These are phyloP conservation scores for Stigmatopora nigra DNA, from an alignment of 2,113 vertebrate species.

Conservation along the genomic window DNA sequence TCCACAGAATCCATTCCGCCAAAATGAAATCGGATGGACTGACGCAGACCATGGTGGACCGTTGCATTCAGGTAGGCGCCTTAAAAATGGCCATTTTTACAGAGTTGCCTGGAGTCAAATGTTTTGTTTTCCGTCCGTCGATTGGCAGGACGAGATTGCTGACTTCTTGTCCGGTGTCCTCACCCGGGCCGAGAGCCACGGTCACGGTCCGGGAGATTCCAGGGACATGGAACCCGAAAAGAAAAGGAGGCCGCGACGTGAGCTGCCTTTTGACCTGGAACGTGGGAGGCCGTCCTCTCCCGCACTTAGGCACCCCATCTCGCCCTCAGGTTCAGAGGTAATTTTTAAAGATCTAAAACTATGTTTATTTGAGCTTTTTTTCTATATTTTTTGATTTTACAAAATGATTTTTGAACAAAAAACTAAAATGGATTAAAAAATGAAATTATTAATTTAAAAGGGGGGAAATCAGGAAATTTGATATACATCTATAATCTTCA, in stretches of 20 bases:
- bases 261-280: conserved; percentile 85
- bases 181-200: conserved; percentile 76
- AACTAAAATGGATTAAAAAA: too few species aligned
- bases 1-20: conserved; percentile 83
- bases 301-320: conserved; percentile 79
- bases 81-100: conserved; percentile 3
- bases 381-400: too few species aligned
- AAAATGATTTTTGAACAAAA: too few species aligned
- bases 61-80: conserved; percentile 88
- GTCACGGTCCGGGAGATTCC: conserved; percentile 76
- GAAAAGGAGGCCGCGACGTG: conserved; percentile 81
- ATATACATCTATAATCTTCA: too few species aligned
- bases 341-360: too few species aligned
- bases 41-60: conserved; percentile 97
- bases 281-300: conserved; percentile 82
- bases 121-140: conserved; percentile 1
- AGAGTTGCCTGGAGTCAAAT: background rate
- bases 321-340: conserved; percentile 89
- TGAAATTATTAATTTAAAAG: too few species aligned
- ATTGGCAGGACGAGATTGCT: conserved; percentile 84
- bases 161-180: conserved; percentile 91
- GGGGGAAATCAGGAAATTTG: too few species aligned
- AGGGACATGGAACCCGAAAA: conserved; percentile 90
- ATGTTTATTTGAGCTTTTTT: too few species aligned
- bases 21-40: conserved; percentile 92